phyloP scores from a whole-genome alignment of 2,113 vertebrate species.

The Oreochromis niloticus region DNA sequence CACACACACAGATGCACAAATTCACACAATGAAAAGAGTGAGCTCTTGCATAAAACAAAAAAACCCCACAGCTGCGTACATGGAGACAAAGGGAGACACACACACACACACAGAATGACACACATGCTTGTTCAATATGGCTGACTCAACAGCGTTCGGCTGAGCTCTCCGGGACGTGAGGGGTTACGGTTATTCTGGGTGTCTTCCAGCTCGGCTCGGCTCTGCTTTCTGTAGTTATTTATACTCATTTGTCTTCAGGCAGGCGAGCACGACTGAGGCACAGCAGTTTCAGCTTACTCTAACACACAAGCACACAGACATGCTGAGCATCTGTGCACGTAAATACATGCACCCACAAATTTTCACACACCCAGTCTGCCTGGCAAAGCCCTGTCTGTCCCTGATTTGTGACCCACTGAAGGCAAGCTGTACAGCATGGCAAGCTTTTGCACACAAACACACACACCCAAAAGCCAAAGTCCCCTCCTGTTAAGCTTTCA shows the following conservation, averaged over 20 bases:
- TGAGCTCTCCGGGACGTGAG: slow-evolving; percentile 30
- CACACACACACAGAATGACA: neutral
- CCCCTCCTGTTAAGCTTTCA: neutral
- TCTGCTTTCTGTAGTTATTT: slow-evolving; percentile 62
- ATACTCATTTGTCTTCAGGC: slow-evolving; percentile 69
- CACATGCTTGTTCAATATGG: slow-evolving; percentile 34
- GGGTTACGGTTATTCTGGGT: slow-evolving; percentile 54
- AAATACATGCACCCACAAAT: slow-evolving; percentile 7
- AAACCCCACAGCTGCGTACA: neutral
- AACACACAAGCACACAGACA: neutral
- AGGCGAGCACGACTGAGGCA: slow-evolving; percentile 30
- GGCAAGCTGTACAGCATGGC: neutral
- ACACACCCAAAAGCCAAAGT: neutral
- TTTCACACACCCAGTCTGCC: slow-evolving; percentile 34
- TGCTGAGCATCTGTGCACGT: neutral
- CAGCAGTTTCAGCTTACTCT: slow-evolving; percentile 28
- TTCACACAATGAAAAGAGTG: slow-evolving; percentile 6
- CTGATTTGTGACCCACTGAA: slow-evolving; percentile 36
- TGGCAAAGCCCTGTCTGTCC: slow-evolving; percentile 33
- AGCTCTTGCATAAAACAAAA: slow-evolving; percentile 11
- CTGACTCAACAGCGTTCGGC: slow-evolving; percentile 47
- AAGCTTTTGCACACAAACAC: neutral
- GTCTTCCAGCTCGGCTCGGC: slow-evolving; percentile 37
- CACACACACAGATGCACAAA: neutral
- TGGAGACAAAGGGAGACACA: neutral